Conservation (phyloP, 2,888 invertebrate species). For the Diadromus collaris region DNA sequence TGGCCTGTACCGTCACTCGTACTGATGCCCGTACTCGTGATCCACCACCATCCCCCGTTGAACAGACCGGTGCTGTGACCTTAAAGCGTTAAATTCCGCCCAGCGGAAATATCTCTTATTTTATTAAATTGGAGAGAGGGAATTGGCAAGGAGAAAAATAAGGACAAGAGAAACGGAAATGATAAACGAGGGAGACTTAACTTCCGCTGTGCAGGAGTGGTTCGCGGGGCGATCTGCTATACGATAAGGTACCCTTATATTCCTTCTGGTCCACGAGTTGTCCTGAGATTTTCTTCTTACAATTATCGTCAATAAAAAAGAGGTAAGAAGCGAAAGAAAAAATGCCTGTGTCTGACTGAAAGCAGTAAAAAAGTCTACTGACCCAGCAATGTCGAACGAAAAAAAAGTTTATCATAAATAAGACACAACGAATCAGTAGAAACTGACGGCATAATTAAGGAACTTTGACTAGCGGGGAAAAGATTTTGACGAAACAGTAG, state of each 20-base stretch:
- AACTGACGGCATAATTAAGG: constrained; percentile 28
- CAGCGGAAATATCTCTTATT: neutral
- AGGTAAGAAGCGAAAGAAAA: neutral
- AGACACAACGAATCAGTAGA: constrained; percentile 34
- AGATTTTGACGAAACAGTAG: constrained; percentile 23
- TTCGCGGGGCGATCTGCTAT: neutral
- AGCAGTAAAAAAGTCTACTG: neutral
- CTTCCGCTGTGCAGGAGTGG: constrained; percentile 17
- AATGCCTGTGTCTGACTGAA: neutral
- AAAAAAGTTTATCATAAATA: constrained; percentile 18
- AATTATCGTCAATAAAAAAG: neutral
- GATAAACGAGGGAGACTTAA: neutral
- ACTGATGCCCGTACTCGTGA: constrained; percentile 1
- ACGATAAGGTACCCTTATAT: neutral
- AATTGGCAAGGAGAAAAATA: neutral
- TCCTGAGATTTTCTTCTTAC: neutral
- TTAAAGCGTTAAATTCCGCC: constrained; percentile 1
- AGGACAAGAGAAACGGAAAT: neutral
- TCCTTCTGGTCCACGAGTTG: neutral
- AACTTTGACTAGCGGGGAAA: neutral
- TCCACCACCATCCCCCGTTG: constrained; percentile 18
- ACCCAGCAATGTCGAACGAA: neutral
- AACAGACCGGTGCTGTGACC: constrained; percentile 37
- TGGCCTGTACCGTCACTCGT: constrained; percentile 9
- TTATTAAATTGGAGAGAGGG: neutral